Evolutionary conservation across 2,113 vertebrate genomes (phyloP).

Genomic region (Phylloscopus trochilus): DNA sequence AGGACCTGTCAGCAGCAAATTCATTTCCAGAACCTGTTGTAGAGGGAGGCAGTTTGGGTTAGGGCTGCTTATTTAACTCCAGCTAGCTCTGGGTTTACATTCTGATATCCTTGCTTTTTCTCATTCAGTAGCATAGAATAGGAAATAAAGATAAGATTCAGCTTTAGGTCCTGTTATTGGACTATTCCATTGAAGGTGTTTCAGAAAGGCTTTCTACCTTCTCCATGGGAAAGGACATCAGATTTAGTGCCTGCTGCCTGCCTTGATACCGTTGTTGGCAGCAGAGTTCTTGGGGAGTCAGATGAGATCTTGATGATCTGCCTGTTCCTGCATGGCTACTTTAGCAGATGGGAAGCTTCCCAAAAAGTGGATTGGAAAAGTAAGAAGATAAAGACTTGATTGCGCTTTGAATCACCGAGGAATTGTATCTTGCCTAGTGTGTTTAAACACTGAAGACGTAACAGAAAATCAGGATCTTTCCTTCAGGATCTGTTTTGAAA

Average conservation of each 20-base stretch:
- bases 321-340: background rate
- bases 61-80: background rate
- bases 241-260: background rate
- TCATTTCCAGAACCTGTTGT: background rate
- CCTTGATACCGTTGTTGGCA: background rate
- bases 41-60: background rate
- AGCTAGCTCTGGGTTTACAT: background rate
- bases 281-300: background rate
- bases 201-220: background rate
- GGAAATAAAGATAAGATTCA: background rate
- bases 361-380: background rate
- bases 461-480: background rate
- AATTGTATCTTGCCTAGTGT: background rate
- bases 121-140: background rate
- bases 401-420: background rate
- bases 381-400: background rate
- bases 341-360: background rate
- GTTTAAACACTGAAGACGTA: background rate
- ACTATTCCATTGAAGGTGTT: background rate
- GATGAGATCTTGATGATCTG: background rate
- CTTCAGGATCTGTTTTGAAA: background rate
- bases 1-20: background rate
- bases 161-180: background rate
- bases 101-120: background rate
- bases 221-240: background rate